Evolutionary conservation across 2,797 vertebrate genomes (phyloP).

Genomic region (Semotilus atromaculatus): DNA sequence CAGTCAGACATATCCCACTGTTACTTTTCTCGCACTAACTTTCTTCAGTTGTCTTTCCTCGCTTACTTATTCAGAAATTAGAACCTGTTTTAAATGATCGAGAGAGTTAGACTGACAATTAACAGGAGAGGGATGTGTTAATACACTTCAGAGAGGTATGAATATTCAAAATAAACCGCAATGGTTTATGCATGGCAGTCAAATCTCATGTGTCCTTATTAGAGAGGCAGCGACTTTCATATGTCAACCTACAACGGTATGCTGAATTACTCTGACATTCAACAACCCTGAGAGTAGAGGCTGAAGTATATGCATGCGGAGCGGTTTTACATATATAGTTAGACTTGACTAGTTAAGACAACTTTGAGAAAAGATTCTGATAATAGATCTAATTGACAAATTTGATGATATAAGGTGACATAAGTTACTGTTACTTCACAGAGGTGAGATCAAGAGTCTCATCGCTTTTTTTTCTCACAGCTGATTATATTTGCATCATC

Average conservation of each 20-base stretch:
- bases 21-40: neutral
- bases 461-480: neutral
- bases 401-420: neutral
- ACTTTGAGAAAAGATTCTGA: slow-evolving; percentile 11
- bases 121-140: slow-evolving; percentile 68
- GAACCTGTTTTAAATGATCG: slow-evolving; percentile 32
- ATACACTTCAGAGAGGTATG: slow-evolving; percentile 71
- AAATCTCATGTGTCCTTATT: slow-evolving; percentile 81
- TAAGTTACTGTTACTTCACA: neutral
- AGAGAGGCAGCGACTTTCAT: slow-evolving; percentile 70
- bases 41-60: slow-evolving; percentile 29
- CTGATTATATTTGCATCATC: slow-evolving; percentile 26
- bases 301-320: slow-evolving; percentile 36
- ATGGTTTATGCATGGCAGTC: slow-evolving; percentile 69
- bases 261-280: slow-evolving; percentile 68
- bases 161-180: slow-evolving; percentile 79
- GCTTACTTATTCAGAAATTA: slow-evolving; percentile 41
- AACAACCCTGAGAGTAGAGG: slow-evolving; percentile 64
- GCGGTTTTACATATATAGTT: neutral
- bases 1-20: neutral
- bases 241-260: slow-evolving; percentile 68
- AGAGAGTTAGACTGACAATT: slow-evolving; percentile 65
- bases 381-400: neutral
- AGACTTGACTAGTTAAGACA: neutral
- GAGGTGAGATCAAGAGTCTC: slow-evolving; percentile 13